phyloP scores from a whole-genome alignment of 2,113 vertebrate genomes.

The Tachysurus fulvidraco region DNA sequence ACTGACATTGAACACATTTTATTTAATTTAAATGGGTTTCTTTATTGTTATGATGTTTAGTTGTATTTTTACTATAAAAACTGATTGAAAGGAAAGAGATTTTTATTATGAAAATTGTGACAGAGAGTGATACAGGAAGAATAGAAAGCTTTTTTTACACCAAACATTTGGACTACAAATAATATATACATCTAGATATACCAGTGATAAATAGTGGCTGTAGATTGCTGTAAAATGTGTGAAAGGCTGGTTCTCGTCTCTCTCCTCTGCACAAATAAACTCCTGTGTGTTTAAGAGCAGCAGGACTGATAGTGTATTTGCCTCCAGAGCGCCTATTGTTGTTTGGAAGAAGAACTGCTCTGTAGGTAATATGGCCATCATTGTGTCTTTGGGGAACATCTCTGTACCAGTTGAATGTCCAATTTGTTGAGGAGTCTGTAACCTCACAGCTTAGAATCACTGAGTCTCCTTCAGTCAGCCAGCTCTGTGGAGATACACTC shows the following conservation, averaged over 20 bases:
- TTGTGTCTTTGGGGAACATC: background rate
- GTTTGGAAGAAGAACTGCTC: background rate
- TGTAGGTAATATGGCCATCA: background rate
- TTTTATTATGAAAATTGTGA: too few relatives aligned
- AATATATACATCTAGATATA: background rate
- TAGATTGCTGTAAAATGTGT: background rate
- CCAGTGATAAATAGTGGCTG: slow-evolving; percentile 5
- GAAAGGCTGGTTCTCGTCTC: background rate
- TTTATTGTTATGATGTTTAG: too few relatives aligned
- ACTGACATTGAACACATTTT: too few relatives aligned
- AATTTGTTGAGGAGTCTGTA: background rate
- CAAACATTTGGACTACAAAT: background rate
- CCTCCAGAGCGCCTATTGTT: background rate
- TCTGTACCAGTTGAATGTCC: background rate
- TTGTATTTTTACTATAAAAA: too few relatives aligned
- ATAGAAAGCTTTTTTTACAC: background rate
- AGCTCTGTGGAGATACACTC: background rate
- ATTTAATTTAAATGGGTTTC: too few relatives aligned
- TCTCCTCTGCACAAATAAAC: background rate
- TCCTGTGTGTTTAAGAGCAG: background rate
- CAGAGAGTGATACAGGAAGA: too few relatives aligned
- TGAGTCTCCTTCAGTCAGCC: background rate
- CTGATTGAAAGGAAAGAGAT: too few relatives aligned
- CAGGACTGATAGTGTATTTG: background rate
- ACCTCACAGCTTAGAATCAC: background rate